Evolutionary conservation across 1,140 invertebrate genomes (phyloP), one percentile per base, ranked within the genome.

Genomic region (Whitmania pigra): DNA sequence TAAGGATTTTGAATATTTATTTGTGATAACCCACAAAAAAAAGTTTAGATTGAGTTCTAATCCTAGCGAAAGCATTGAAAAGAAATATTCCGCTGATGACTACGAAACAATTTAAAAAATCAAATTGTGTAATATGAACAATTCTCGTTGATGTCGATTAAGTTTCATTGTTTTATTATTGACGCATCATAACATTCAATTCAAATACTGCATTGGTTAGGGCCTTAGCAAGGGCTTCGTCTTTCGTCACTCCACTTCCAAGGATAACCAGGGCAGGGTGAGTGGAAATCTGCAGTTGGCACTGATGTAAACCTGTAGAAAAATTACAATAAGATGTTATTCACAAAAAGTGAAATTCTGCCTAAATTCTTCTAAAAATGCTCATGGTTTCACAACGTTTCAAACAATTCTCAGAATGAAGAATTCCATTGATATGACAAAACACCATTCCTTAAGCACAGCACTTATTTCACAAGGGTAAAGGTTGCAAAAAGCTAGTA

Each of bases 201-300:
- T 94, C 96, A 80, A 94, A 89, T 60, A 96, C 83, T 69, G 92
- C 91, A 82, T 93, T 92, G 78, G 89, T 88, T 29, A 93, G 92
- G 29, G 93, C 92, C 74, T 87, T 86, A 0, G 87, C 84, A 82
- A 93, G 90, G 25, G 93, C 92, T 75, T 93, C 91, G 80, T 89
- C 89, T 75, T 87, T 86, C 11, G 87, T 88, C 11, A 83, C 79
- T 1, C 92, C 93, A 17, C 87, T 87, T n/a, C 93, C 93, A 80
- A 92, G 91, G 81, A 92, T 94, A 11, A 96, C 93, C 11, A 91
- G 91, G 11, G 96, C 90, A 5, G 93, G 93, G 70, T 93, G 81
- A 0, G 92, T 92, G 3, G 93, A 93, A 71, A 97, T 81, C 83
- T 96, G 93, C n/a, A 96, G 89, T 75, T 96, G 84, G 82, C 92